Percentiles rank a stretch among this genome's conserved stretches.
Evolutionary conservation across 2,888 invertebrate species (phyloP).

Genomic region (Panorpa germanica): DNA sequence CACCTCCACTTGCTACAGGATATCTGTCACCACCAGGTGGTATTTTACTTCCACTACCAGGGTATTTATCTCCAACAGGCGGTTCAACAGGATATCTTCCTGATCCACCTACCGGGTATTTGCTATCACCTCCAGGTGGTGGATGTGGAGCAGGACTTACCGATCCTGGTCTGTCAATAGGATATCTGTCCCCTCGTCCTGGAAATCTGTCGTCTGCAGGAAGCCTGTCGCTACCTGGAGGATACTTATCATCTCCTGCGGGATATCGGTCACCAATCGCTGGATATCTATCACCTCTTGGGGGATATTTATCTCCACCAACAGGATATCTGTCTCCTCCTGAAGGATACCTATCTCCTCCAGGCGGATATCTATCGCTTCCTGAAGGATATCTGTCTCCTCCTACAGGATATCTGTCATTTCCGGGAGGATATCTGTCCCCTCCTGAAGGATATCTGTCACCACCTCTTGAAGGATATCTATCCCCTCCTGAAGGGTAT

Average conservation of each 20-base stretch:
- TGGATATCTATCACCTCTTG: slow-evolving; percentile 19
- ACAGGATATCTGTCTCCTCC: slow-evolving; percentile 22
- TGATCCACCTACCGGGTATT: slow-evolving; percentile 16
- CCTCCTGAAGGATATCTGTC: slow-evolving; percentile 26
- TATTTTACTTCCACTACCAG: slow-evolving; percentile 28
- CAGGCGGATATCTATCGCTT: slow-evolving; percentile 18
- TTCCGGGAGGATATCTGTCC: slow-evolving; percentile 23
- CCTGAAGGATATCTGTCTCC: slow-evolving; percentile 23
- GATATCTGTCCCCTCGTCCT: slow-evolving; percentile 16
- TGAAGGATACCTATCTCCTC: slow-evolving; percentile 23
- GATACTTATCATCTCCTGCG: slow-evolving; percentile 27
- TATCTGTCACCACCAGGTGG: slow-evolving; percentile 14
- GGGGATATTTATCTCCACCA: slow-evolving; percentile 19
- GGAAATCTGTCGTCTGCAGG: slow-evolving; percentile 16
- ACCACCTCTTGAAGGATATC: slow-evolving; percentile 30
- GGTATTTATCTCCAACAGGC: slow-evolving; percentile 28
- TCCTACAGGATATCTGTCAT: slow-evolving; percentile 25
- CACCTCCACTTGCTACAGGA: slow-evolving; percentile 13
- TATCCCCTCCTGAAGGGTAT: slow-evolving; percentile 27
- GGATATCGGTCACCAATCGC: slow-evolving; percentile 17
- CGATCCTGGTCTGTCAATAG: slow-evolving; percentile 27
- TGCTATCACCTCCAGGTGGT: slow-evolving; percentile 18
- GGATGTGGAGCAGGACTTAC: slow-evolving; percentile 21
- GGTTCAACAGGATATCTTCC: too few species aligned
- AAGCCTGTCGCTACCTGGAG: slow-evolving; percentile 18